Base-by-base conservation (phyloP, 2,797 vertebrate genomes). In the Microctenopoma steveboyesi region DNA sequence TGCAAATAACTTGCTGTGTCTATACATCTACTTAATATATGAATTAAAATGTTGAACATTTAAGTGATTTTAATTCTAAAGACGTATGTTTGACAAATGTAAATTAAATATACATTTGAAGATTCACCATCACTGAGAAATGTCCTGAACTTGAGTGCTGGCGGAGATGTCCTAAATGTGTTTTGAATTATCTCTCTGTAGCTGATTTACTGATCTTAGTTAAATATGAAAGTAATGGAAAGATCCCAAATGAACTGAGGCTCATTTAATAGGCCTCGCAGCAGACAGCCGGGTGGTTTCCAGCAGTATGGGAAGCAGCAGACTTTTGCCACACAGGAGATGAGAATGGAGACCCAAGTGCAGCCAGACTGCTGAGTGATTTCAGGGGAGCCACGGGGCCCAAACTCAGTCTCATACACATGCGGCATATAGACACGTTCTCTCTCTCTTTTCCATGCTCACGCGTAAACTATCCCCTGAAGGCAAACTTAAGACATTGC, bases 331-430 rank as follows among this genome's bases (percentile, higher is more conserved):
- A 79, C 86, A 85, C 79, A 82, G 79, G 79, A 82, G 76, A 86
- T 48, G 59, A 75, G 63, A 71, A 78, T 47, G 48, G 52, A 79
- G 64, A 83, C 79, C 76, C 84, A 89, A 84, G 83, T 86, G 73
- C 86, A 82, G 71, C 78, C 78, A 86, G 69, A 79, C 76, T 82
- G 65, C 74, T 82, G 81, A 87, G 60, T 84, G 79, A 86, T 81
- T 85, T 89, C 74, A 84, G 68, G 77, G 83, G 86, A 86, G 66
- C 82, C 81, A 69, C 67, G 57, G 18, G 18, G 69, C 64, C 67
- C 84, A 83, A 78, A 79, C 79, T 4, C 3, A 39, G 3, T 39
- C 37, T 39, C 79, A 74, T 66, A 64, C 60, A 69, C 33, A 67
- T 51, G 60, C 30, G 50, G 49, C 35, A 58, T 49, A 64, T 58